Base-by-base conservation (phyloP, 2,113 vertebrate species). In the Pelodiscus sinensis region DNA sequence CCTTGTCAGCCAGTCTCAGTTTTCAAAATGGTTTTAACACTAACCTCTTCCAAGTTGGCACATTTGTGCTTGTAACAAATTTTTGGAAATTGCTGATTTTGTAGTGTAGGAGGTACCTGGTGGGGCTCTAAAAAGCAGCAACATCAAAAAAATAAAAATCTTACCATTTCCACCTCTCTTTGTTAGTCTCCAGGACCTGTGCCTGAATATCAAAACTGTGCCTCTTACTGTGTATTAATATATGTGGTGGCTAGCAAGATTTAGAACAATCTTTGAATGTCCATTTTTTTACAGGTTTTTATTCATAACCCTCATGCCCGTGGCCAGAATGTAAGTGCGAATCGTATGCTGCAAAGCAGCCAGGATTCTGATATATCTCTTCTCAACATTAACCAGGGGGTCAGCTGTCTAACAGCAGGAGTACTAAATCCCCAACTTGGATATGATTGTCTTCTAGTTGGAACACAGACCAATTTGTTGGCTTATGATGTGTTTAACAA, bases 401-500 rank as follows among this genome's bases (percentile, higher is more conserved):
- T 99, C 91, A 99, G 98, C 89, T 99, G 99, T 95, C 96, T 99
- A 55, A 97, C 98, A 3, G 98, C 99, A 0, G 99, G 99, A 10
- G 82, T 95, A 5, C 86, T 99, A 92, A 98, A 98, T 81, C 98
- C 99, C 19, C 97, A 97, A 79, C 98, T 98, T 52, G 97, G 97
- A 11, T 98, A 97, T 71, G 98, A 99, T 94, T 97, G 98, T 3
- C 98, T 99, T 22, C 96, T 99, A 60, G 99, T 99, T 85, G 99
- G 99, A 84, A 99, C 99, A 6, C 99, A 99, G 94, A 99, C 99
- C 57, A 99, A 98, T 95, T 98, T 99, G 83, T 94, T 99, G 97
- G 99, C 99, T 57, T 99, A 99, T 0, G 98, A 99, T 82, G 99
- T 99, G 27, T 98, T 99, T 90, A 99, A 99, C 95, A 99, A 99